Conservation (phyloP, 2,888 invertebrate species). For the Scaptomyza cyrtandrae region DNA sequence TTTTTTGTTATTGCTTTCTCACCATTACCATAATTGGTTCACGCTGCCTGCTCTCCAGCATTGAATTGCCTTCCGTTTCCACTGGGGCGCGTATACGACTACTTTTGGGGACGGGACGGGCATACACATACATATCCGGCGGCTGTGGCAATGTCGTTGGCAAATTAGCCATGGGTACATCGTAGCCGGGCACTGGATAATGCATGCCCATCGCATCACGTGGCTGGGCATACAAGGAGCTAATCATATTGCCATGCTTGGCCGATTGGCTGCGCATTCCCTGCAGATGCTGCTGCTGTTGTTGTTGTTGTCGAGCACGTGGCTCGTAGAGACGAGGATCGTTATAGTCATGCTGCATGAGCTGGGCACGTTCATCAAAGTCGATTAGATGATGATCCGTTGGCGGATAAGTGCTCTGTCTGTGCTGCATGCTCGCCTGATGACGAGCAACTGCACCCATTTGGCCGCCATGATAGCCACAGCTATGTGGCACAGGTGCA, state of each 20-base stretch:
- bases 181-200: conserved; percentile 45
- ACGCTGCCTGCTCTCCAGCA: conserved; percentile 40
- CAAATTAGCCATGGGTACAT: conserved; percentile 47
- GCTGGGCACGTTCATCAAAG: conserved; percentile 81
- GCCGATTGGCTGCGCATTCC: conserved; percentile 22
- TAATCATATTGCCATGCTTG: conserved; percentile 25
- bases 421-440: conserved; percentile 59
- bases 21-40: conserved; percentile 65
- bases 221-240: conserved; percentile 53
- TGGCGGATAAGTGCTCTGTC: conserved; percentile 77
- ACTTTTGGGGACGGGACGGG: conserved; percentile 72
- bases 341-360: conserved; percentile 75
- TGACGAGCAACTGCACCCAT: conserved; percentile 9
- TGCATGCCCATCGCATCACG: conserved; percentile 40
- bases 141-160: conserved; percentile 49
- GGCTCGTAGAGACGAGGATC: conserved; percentile 67
- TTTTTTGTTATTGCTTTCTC: background rate
- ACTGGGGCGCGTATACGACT: conserved; percentile 49
- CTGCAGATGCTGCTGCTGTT: conserved; percentile 12
- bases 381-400: conserved; percentile 82
- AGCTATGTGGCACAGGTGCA: conserved; percentile 56
- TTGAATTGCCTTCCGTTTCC: conserved; percentile 45
- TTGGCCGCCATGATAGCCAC: conserved; percentile 64
- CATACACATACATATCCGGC: conserved; percentile 77
- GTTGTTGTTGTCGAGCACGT: conserved; percentile 18